Evolutionary conservation across 1,140 invertebrate genomes (phyloP).

Genomic region (Telenomus remus): DNA sequence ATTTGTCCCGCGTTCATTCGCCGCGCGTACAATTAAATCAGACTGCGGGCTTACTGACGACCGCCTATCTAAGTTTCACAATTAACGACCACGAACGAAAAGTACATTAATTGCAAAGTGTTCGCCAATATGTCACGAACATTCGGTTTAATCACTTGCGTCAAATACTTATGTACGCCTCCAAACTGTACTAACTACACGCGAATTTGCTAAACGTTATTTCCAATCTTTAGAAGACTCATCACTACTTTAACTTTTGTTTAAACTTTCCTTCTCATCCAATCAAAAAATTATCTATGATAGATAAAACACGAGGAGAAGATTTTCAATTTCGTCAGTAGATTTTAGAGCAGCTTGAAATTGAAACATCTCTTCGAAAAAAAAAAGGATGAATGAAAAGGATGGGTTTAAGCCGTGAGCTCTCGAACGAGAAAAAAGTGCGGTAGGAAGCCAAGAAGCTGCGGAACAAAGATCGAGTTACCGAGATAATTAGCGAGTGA

Average conservation of each 20-base stretch:
- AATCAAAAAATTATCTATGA: no score
- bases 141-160: conserved; percentile 48
- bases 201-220: background rate
- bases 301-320: no score
- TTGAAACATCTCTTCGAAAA: background rate
- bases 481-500: conserved; percentile 72
- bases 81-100: conserved; percentile 53
- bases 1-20: conserved; percentile 43
- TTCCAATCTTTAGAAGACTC: background rate
- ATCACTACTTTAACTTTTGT: no score
- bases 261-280: no score
- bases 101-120: conserved; percentile 58
- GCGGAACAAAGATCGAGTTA: conserved; percentile 67
- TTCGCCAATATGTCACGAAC: conserved; percentile 55
- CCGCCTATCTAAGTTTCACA: conserved; percentile 59
- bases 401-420: background rate
- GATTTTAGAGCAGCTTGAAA: no score
- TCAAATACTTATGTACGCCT: conserved; percentile 29
- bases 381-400: background rate
- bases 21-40: conserved; percentile 54
- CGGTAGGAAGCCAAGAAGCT: conserved; percentile 65
- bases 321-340: background rate
- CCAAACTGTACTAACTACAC: no score
- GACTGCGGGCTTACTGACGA: conserved; percentile 51
- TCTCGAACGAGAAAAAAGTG: conserved; percentile 20